phyloP scores from a whole-genome alignment of 2,113 vertebrate species.

The Neodontobutis hainanensis region DNA sequence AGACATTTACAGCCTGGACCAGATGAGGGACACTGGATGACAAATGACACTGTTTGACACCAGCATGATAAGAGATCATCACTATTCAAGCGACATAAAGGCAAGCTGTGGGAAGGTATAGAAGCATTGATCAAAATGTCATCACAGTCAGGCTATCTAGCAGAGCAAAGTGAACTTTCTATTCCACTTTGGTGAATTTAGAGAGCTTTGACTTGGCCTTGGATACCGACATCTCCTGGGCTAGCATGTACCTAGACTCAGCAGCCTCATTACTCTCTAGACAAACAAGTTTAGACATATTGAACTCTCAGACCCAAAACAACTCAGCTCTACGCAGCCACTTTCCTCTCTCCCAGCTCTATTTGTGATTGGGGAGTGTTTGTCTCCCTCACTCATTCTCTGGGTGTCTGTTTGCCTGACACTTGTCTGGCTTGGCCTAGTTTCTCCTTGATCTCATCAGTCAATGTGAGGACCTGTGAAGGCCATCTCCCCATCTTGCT shows the following conservation, averaged over 20 bases:
- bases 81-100: constrained; percentile 66
- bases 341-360: constrained; percentile 41
- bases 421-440: constrained; percentile 73
- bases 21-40: constrained; percentile 50
- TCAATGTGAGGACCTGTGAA: constrained; percentile 72
- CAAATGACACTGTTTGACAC: constrained; percentile 58
- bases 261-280: constrained; percentile 65
- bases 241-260: constrained; percentile 33
- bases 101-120: constrained; percentile 44
- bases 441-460: constrained; percentile 75
- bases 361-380: constrained; percentile 61
- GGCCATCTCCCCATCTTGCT: constrained; percentile 63
- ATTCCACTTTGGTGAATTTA: constrained; percentile 55
- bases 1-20: constrained; percentile 40
- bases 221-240: constrained; percentile 45
- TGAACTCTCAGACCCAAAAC: constrained; percentile 66
- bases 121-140: constrained; percentile 71
- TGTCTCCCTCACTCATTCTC: constrained; percentile 57
- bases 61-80: constrained; percentile 66
- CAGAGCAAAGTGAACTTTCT: constrained; percentile 55
- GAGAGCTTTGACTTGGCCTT: constrained; percentile 44
- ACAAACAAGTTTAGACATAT: constrained; percentile 72
- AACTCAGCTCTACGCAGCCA: constrained; percentile 37
- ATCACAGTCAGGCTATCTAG: constrained; percentile 45
- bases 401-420: constrained; percentile 65